A percentile compares a stretch with the other conserved stretches of the same genome.
phyloP scores from a whole-genome alignment of 2,888 invertebrate genomes.

The Vanessa cardui region DNA sequence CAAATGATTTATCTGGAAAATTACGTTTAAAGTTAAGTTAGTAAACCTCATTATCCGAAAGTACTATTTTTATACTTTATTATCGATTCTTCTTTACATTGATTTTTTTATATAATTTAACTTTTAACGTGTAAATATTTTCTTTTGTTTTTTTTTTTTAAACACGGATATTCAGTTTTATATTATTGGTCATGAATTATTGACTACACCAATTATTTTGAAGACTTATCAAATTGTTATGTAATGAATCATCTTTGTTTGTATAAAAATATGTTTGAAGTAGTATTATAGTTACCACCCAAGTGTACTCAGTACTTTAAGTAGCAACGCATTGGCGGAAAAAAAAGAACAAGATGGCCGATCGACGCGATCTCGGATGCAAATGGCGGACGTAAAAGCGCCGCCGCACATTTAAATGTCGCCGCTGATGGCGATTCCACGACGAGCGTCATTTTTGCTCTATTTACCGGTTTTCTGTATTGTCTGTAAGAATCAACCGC shows the following conservation, averaged over 20 bases:
- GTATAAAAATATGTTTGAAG: neutral
- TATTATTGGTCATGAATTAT: too few relatives aligned
- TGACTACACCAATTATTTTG: too few relatives aligned
- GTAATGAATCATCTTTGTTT: neutral
- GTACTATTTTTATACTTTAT: too few relatives aligned
- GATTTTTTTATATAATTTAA: too few relatives aligned
- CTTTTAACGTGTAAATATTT: too few relatives aligned
- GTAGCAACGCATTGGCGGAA: slow-evolving; percentile 56
- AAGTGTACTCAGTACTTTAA: slow-evolving; percentile 25
- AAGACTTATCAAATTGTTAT: too few relatives aligned
- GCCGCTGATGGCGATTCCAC: slow-evolving; percentile 60
- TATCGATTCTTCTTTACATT: too few relatives aligned
- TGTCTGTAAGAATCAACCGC: slow-evolving; percentile 42
- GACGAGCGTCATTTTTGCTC: slow-evolving; percentile 66
- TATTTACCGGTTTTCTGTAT: slow-evolving; percentile 62
- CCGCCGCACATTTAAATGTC: slow-evolving; percentile 79
- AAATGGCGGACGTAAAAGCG: slow-evolving; percentile 74
- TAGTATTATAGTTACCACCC: neutral
- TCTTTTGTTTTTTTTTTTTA: too few relatives aligned
- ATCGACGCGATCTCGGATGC: slow-evolving; percentile 76
- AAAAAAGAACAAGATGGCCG: slow-evolving; percentile 68
- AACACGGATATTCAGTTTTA: too few relatives aligned
- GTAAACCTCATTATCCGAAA: too few relatives aligned
- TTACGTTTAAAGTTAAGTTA: too few relatives aligned
- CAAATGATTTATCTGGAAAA: too few relatives aligned